Conservation (phyloP, 2,888 invertebrate species). For the Campoplex capitator region DNA sequence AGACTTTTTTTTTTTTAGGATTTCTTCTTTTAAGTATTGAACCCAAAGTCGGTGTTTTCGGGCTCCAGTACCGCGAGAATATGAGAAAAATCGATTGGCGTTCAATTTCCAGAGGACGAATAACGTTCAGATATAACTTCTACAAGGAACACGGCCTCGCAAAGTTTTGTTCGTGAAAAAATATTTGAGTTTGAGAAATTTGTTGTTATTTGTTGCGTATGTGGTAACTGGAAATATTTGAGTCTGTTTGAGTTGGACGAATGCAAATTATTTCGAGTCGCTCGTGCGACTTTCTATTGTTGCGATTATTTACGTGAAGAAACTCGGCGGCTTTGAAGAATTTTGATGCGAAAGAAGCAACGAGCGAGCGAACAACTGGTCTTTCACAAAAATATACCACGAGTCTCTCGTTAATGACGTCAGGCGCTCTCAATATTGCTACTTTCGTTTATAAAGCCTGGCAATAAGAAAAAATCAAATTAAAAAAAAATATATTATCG, state of each 20-base stretch:
- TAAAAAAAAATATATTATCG: background rate
- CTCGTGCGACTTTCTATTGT: too few relatives aligned
- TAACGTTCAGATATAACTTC: too few relatives aligned
- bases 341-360: background rate
- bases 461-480: background rate
- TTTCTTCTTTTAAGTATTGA: background rate
- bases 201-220: background rate
- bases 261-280: background rate
- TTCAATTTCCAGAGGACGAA: background rate
- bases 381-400: background rate
- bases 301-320: background rate
- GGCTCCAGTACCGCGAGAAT: background rate
- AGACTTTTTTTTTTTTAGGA: too few relatives aligned
- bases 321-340: background rate
- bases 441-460: background rate
- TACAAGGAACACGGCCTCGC: background rate
- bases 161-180: background rate
- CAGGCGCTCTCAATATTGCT: background rate
- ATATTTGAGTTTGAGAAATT: background rate
- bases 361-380: background rate
- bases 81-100: background rate
- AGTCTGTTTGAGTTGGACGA: background rate
- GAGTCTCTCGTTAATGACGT: conserved; percentile 4
- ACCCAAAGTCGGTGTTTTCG: background rate
- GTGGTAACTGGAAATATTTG: background rate